Base-by-base conservation (phyloP, 2,888 invertebrate genomes). In the Hanleya hanleyi region DNA sequence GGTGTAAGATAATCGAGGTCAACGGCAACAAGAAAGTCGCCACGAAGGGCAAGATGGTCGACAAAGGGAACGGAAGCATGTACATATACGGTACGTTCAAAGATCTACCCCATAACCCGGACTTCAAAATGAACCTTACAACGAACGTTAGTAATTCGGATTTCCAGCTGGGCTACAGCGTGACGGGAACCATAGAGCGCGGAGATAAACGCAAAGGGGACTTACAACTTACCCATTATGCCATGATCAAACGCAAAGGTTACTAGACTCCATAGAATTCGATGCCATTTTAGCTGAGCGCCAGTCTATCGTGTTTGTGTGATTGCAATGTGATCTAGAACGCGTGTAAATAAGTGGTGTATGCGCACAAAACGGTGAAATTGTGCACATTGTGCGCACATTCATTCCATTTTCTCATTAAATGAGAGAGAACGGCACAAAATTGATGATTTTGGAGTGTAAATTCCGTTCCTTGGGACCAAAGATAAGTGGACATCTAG, bases 141-240 rank as follows among this genome's bases (percentile, higher is more conserved):
- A 95, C 95, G 75, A 95, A 95, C 91, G 95, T 96, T 85, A 94
- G 95, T 64, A 94, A 94, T 86, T 94, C 95, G 67, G 96, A 96
- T 91, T 96, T 95, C 92, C 95, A 96, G 91, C 95, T 95, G 94
- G 96, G 96, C 67, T 96, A 96, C 92, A 95, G 95, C 87, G 95
- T 96, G 93, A 96, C 96, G 0, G 96, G 96, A 15, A 95, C 95
- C 15, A 92, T 96, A 86, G 96, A 96, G 90, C 92, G 96, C 26
- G 96, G 96, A 82, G 78, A 86, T 70, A 94, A 94, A 81, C 93
- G 94, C 87, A 94, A 94, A 83, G 95, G 95, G 91, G 93, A 93
- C 87, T 95, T 95, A 91, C 95, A 96, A 90, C 94, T 95, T 92
- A 96, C 96, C 73, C 96, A 96, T 91, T 96, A 95, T 89, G 96